Evolutionary conservation across 2,888 invertebrate species (phyloP).

Genomic region (Dynastes maya): DNA sequence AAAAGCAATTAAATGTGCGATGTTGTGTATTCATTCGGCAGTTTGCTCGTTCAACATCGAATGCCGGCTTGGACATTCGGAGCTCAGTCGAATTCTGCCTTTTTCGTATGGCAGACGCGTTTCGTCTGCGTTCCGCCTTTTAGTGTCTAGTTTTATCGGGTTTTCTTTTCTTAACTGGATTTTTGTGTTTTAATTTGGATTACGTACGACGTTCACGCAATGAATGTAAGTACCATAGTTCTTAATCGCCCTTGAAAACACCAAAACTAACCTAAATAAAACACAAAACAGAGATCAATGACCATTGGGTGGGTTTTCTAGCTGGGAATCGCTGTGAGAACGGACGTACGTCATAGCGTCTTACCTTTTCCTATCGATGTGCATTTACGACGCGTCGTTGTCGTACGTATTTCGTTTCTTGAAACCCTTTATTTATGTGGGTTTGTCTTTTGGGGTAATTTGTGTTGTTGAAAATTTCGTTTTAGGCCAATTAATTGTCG

Average conservation of each 20-base stretch:
- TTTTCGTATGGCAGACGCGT: conserved; percentile 54
- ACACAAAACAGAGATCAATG: conserved; percentile 67
- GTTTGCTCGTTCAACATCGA: conserved; percentile 46
- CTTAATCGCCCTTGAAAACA: conserved; percentile 24
- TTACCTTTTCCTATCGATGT: conserved; percentile 51
- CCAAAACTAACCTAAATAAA: conserved; percentile 52
- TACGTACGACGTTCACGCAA: conserved; percentile 48
- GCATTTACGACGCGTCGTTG: not conserved
- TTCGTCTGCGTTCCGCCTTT: conserved; percentile 42
- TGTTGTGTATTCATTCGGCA: conserved; percentile 39
- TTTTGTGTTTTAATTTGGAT: conserved; percentile 50
- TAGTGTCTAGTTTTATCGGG: conserved; percentile 51
- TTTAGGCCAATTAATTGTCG: conserved; percentile 39
- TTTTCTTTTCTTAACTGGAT: conserved; percentile 45
- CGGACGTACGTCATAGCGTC: conserved; percentile 57
- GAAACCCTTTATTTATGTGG: conserved; percentile 49
- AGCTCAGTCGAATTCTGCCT: conserved; percentile 53
- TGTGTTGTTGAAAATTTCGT: conserved; percentile 48
- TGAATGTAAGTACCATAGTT: conserved; percentile 54
- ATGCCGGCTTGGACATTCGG: conserved; percentile 47
- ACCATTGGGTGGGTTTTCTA: conserved; percentile 70
- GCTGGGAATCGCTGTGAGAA: conserved; percentile 59
- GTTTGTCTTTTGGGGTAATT: conserved; percentile 52
- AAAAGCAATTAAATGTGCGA: conserved; percentile 39
- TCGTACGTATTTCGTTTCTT: conserved; percentile 38